phyloP scores from a whole-genome alignment of 2,888 invertebrate genomes.

The Germaria angustata region DNA sequence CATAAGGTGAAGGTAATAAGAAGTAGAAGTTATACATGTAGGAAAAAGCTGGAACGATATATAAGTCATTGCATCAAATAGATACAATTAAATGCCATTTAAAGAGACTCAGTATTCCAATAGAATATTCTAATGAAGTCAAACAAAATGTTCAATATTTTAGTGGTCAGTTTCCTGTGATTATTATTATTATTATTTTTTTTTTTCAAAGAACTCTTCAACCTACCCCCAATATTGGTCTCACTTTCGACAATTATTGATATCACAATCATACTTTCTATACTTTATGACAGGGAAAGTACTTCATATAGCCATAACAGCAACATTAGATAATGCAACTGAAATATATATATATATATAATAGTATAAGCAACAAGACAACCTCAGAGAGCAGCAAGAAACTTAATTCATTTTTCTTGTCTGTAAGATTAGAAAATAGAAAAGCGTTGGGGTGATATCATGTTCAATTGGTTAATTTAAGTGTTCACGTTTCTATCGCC shows the following conservation, averaged over 20 bases:
- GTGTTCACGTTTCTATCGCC: neutral
- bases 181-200: too few relatives aligned
- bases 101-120: neutral
- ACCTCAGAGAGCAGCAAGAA: constrained; percentile 11
- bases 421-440: constrained; percentile 13
- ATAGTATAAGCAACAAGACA: neutral
- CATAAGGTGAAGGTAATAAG: too few relatives aligned
- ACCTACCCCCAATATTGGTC: neutral
- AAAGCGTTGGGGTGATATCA: constrained; percentile 11
- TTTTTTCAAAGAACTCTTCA: neutral
- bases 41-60: too few relatives aligned
- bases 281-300: constrained; percentile 37
- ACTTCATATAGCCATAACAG: constrained; percentile 6
- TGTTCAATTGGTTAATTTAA: constrained; percentile 39
- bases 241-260: neutral
- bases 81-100: too few relatives aligned
- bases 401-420: constrained; percentile 46
- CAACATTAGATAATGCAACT: constrained; percentile 26
- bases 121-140: too few relatives aligned
- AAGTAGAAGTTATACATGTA: too few relatives aligned
- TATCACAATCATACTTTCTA: constrained; percentile 30
- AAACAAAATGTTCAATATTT: too few relatives aligned
- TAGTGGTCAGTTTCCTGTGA: too few relatives aligned
- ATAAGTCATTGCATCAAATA: too few relatives aligned
- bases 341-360: constrained; percentile 5